These are phyloP conservation scores for Zenarchopterus dispar DNA, from an alignment of 2,797 vertebrate genomes.

Conservation along the genomic window DNA sequence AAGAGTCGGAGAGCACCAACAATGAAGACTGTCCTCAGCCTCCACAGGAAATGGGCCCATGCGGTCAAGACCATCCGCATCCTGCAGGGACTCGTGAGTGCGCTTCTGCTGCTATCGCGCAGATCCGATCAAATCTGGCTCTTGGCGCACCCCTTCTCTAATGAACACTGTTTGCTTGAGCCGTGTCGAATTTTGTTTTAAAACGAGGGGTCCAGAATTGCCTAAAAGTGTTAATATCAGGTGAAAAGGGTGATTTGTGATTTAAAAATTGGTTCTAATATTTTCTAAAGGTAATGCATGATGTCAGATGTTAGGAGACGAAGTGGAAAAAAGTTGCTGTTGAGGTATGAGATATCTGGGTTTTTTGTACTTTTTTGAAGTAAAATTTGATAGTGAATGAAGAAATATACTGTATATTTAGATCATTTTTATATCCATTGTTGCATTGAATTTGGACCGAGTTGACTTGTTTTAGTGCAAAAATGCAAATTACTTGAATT, in stretches of 20 bases:
- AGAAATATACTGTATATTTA: too few species aligned
- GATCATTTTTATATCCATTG: too few species aligned
- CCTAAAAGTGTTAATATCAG: conserved; percentile 5
- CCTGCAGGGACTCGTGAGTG: conserved; percentile 91
- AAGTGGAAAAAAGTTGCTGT: not conserved
- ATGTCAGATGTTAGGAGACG: too few species aligned
- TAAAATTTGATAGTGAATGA: not conserved
- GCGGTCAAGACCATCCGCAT: conserved; percentile 90
- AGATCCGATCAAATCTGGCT: conserved; percentile 21
- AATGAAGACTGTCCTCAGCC: conserved; percentile 88
- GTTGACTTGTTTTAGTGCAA: too few species aligned
- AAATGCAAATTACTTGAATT: too few species aligned
- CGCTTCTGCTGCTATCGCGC: conserved; percentile 16
- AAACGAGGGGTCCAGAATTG: not conserved
- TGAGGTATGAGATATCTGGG: not conserved
- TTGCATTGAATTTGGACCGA: too few species aligned
- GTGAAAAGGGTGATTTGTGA: not conserved
- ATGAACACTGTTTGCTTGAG: not conserved
- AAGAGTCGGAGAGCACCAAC: conserved; percentile 25
- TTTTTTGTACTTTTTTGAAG: not conserved
- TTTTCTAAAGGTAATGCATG: too few species aligned
- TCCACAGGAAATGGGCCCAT: conserved; percentile 91
- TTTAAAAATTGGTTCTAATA: too few species aligned
- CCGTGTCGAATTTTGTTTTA: conserved; percentile 10
- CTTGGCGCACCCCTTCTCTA: not conserved